Evolutionary conservation across 2,888 invertebrate genomes (phyloP).

Genomic region (Eudasyphora cyanicolor): DNA sequence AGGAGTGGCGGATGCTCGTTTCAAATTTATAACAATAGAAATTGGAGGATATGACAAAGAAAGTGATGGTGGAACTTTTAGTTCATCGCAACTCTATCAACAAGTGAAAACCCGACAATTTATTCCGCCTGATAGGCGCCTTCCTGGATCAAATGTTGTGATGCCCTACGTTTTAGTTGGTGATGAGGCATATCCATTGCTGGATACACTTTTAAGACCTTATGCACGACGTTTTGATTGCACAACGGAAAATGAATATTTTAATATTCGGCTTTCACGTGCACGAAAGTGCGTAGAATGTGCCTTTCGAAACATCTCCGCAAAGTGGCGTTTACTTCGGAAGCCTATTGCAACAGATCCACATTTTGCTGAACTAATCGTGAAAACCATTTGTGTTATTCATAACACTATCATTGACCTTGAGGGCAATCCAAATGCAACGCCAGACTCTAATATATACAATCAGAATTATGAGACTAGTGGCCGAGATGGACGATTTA

Average conservation of each 20-base stretch:
- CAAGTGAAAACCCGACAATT: conserved; percentile 21
- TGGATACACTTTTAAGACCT: conserved; percentile 46
- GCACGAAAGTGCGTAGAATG: conserved; percentile 51
- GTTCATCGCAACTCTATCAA: conserved; percentile 40
- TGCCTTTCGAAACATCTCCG: conserved; percentile 52
- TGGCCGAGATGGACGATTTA: too few relatives aligned
- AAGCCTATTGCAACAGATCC: conserved; percentile 39
- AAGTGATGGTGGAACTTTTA: conserved; percentile 46
- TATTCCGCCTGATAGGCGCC: conserved; percentile 19
- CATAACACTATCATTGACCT: conserved; percentile 57
- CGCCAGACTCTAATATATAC: too few relatives aligned
- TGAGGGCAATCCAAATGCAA: too few relatives aligned
- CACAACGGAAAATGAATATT: conserved; percentile 47
- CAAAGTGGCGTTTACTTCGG: conserved; percentile 22
- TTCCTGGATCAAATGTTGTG: conserved; percentile 25
- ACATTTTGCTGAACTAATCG: conserved; percentile 41
- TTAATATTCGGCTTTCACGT: conserved; percentile 48
- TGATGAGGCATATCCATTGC: conserved; percentile 46
- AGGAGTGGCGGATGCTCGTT: conserved; percentile 52
- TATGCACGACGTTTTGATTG: conserved; percentile 45
- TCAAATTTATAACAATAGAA: conserved; percentile 53
- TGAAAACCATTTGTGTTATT: conserved; percentile 43
- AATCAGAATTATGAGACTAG: too few relatives aligned
- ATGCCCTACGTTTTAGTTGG: conserved; percentile 51
- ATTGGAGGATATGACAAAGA: conserved; percentile 57